Conservation (phyloP, 2,113 vertebrate genomes). For the Gymnorhina tibicen region DNA sequence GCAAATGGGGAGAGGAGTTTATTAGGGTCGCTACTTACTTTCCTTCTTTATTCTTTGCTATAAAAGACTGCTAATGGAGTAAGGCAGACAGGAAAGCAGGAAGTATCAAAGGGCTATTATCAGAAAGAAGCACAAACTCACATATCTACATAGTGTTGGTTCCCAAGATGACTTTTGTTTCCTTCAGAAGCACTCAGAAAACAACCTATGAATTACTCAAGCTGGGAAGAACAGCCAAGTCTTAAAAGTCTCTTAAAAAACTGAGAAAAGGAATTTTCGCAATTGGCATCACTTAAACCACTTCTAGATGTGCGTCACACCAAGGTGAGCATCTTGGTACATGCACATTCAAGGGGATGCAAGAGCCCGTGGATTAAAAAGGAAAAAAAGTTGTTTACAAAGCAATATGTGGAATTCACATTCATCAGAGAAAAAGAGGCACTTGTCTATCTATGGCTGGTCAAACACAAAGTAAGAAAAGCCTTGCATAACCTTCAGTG, state of each 20-base stretch:
- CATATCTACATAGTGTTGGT: not conserved
- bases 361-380: not conserved
- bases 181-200: not conserved
- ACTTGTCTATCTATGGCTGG: not conserved
- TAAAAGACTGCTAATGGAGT: not conserved
- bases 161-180: not conserved
- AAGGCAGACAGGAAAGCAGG: not conserved
- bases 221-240: not conserved
- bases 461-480: not conserved
- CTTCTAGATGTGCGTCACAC: conserved; percentile 15
- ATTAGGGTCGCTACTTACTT: not conserved
- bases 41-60: not conserved
- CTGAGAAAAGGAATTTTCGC: not conserved
- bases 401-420: not conserved
- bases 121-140: not conserved
- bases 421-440: not conserved
- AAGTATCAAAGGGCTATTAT: not conserved
- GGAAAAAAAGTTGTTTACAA: not conserved
- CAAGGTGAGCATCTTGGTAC: not conserved
- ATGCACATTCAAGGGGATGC: not conserved
- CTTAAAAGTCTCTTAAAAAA: not conserved
- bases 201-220: not conserved
- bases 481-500: not conserved
- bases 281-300: not conserved
- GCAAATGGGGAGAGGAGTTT: not conserved